phyloP scores from a whole-genome alignment of 2,113 vertebrate species.

The Polypterus bichir region DNA sequence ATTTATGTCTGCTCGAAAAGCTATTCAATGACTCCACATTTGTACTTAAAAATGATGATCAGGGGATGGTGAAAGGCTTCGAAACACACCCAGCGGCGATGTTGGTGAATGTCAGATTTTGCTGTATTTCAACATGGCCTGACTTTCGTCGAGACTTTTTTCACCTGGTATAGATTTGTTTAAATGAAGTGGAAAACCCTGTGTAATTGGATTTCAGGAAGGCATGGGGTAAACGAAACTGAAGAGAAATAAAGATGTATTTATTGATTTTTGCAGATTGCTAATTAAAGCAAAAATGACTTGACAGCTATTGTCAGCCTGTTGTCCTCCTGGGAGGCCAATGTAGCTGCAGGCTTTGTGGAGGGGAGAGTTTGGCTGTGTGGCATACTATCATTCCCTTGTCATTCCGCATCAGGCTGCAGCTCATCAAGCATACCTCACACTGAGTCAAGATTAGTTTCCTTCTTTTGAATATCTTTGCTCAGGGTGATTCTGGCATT shows the following conservation, averaged over 20 bases:
- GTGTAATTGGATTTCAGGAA: slow-evolving; percentile 42
- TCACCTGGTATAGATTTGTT: slow-evolving; percentile 31
- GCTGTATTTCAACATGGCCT: too few relatives aligned
- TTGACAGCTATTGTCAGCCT: background rate
- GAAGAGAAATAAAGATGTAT: slow-evolving; percentile 15
- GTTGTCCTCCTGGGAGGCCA: background rate
- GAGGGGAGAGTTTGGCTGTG: background rate
- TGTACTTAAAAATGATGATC: too few relatives aligned
- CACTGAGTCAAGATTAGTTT: background rate
- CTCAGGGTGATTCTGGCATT: too few relatives aligned
- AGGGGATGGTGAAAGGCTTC: too few relatives aligned
- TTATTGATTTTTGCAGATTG: slow-evolving; percentile 14
- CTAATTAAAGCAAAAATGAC: background rate
- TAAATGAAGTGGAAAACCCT: slow-evolving; percentile 51
- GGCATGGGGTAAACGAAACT: slow-evolving; percentile 30
- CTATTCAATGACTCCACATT: too few relatives aligned
- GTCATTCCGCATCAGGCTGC: background rate
- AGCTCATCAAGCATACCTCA: background rate
- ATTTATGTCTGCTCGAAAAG: too few relatives aligned
- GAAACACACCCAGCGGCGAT: too few relatives aligned
- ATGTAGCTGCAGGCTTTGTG: background rate
- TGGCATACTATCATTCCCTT: background rate
- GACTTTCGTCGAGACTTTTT: too few relatives aligned
- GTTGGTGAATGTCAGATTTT: too few relatives aligned
- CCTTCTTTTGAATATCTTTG: too few relatives aligned